phyloP scores from a whole-genome alignment of 30 jellyfish, hydroid and myxozoan species.

The Aurelia sp. region DNA sequence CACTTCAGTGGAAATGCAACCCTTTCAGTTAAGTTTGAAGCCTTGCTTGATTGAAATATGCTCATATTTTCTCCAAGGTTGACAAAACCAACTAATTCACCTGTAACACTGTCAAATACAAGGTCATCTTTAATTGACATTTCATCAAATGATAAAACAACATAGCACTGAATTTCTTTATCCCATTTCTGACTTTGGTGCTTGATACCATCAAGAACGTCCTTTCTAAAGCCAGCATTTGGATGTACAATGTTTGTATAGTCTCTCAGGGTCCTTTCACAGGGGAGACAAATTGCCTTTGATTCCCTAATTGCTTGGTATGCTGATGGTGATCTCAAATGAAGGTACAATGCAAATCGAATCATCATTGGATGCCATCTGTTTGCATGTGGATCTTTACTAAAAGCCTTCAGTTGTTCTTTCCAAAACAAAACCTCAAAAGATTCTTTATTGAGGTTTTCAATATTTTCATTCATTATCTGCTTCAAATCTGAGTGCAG shows the following conservation, averaged over 20 bases:
- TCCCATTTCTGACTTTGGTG: constrained; percentile 11
- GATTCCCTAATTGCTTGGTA: constrained; percentile 58
- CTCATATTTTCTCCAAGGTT: constrained; percentile 60
- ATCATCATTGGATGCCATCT: constrained; percentile 5
- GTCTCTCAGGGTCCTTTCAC: constrained; percentile 18
- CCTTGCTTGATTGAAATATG: background rate
- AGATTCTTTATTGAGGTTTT: constrained; percentile 12
- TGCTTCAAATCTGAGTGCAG: constrained; percentile 7
- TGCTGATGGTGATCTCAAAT: constrained; percentile 51
- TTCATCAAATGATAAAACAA: constrained; percentile 39
- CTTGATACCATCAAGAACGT: constrained; percentile 41
- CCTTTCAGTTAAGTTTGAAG: background rate
- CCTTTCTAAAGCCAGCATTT: constrained; percentile 51
- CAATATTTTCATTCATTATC: constrained; percentile 2
- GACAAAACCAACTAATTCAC: constrained; percentile 34
- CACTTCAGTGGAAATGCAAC: constrained; percentile 9
- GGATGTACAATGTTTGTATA: constrained; percentile 55
- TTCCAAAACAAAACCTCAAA: constrained; percentile 34
- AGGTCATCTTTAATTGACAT: constrained; percentile 40
- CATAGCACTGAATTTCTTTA: constrained; percentile 37
- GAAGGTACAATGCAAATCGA: constrained; percentile 52
- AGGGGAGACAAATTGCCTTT: constrained; percentile 34
- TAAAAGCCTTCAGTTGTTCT: constrained; percentile 34
- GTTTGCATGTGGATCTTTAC: constrained; percentile 12
- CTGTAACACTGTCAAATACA: constrained; percentile 20